These are phyloP conservation scores for Ambastaia sidthimunki DNA, from an alignment of 2,797 vertebrate genomes.

Conservation along the genomic window DNA sequence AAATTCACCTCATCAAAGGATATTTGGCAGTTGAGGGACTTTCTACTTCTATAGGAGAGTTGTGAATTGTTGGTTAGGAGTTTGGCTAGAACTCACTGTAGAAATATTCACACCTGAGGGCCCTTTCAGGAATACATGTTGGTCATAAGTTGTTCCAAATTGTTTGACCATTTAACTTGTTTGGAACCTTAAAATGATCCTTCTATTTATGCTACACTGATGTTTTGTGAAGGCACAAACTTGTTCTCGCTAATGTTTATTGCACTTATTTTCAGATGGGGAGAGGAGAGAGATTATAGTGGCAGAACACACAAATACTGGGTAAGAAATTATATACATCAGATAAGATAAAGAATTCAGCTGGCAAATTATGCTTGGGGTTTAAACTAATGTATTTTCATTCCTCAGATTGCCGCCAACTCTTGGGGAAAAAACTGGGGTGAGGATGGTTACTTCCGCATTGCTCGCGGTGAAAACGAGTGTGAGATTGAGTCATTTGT, in stretches of 20 bases:
- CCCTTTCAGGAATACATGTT: too few species aligned
- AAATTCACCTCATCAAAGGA: slow-evolving; percentile 30
- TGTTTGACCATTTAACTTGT: too few species aligned
- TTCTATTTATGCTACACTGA: not conserved
- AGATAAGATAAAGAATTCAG: not conserved
- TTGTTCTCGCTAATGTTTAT: slow-evolving; percentile 17
- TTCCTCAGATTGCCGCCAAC: slow-evolving; percentile 88
- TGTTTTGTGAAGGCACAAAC: not conserved
- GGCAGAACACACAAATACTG: slow-evolving; percentile 89
- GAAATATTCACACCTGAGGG: too few species aligned
- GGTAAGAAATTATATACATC: slow-evolving; percentile 76
- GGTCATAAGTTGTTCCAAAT: too few species aligned
- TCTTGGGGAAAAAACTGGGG: slow-evolving; percentile 97
- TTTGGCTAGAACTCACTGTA: too few species aligned
- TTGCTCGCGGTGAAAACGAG: slow-evolving; percentile 90
- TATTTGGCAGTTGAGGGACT: slow-evolving; percentile 25
- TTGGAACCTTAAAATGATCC: too few species aligned
- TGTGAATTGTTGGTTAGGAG: not conserved
- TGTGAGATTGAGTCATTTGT: slow-evolving; percentile 95
- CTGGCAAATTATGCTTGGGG: not conserved
- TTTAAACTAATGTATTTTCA: not conserved
- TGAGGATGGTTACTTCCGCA: slow-evolving; percentile 91
- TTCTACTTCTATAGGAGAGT: not conserved
- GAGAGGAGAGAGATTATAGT: slow-evolving; percentile 83
- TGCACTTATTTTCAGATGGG: slow-evolving; percentile 83